Evolutionary conservation across 1,140 invertebrate genomes (phyloP).

Genomic region (Cyclargus thomasi): DNA sequence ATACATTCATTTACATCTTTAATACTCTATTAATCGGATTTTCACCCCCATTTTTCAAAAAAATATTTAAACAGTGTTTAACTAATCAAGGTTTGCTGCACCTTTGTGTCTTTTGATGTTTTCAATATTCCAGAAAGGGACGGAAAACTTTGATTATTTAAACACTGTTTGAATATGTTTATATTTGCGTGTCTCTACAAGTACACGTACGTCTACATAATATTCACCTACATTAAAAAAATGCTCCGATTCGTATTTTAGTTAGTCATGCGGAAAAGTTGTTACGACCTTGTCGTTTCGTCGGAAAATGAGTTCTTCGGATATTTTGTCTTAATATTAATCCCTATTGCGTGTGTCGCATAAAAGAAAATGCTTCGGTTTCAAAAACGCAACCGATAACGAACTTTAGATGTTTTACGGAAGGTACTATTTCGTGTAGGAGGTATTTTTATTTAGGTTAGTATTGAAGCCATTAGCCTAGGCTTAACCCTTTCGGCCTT

Average conservation of each 20-base stretch:
- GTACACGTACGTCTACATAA: neutral
- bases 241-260: neutral
- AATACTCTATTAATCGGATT: too few species aligned
- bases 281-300: neutral
- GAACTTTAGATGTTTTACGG: too few species aligned
- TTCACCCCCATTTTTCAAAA: too few species aligned
- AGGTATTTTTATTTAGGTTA: too few species aligned
- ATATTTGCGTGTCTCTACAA: neutral
- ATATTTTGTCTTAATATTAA: neutral
- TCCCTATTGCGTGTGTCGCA: neutral
- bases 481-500: neutral
- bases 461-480: neutral
- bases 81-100: too few species aligned
- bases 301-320: neutral
- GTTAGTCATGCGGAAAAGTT: neutral
- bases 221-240: neutral
- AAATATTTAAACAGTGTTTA: too few species aligned
- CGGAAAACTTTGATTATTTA: too few species aligned
- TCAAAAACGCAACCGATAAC: neutral
- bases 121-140: too few species aligned
- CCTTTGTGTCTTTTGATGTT: too few species aligned
- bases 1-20: too few species aligned
- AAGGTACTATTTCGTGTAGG: neutral
- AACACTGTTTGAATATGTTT: too few species aligned
- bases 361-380: neutral